Evolutionary conservation across 2,888 invertebrate species (phyloP).

Genomic region (Aquatica leii): DNA sequence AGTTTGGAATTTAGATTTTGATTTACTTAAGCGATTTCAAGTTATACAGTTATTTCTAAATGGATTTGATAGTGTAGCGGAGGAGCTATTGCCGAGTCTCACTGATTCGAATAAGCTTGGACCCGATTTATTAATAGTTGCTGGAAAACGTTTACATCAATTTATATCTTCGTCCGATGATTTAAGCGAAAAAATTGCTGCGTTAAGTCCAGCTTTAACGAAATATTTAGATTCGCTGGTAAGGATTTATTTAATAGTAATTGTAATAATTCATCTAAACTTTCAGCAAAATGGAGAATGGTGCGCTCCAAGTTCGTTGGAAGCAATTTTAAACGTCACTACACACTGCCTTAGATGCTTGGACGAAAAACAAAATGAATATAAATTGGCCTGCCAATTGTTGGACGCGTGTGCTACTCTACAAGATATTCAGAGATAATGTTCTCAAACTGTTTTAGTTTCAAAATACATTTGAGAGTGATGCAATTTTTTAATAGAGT

Average conservation of each 20-base stretch:
- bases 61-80: conserved; percentile 69
- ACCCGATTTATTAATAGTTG: conserved; percentile 76
- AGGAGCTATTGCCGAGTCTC: conserved; percentile 71
- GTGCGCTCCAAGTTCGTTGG: conserved; percentile 54
- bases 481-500: too few relatives aligned
- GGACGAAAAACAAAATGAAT: conserved; percentile 56
- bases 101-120: conserved; percentile 75
- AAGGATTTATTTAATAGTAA: conserved; percentile 46
- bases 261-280: conserved; percentile 46
- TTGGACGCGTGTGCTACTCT: conserved; percentile 61
- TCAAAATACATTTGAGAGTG: too few relatives aligned
- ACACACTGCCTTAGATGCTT: conserved; percentile 59
- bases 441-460: too few relatives aligned
- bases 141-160: conserved; percentile 80
- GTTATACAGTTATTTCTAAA: conserved; percentile 69
- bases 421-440: conserved; percentile 47
- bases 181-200: conserved; percentile 74
- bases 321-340: conserved; percentile 57
- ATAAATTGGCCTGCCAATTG: conserved; percentile 62
- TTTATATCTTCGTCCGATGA: conserved; percentile 68
- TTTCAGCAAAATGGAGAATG: conserved; percentile 54
- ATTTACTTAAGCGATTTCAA: conserved; percentile 80
- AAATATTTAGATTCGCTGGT: conserved; percentile 67
- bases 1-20: conserved; percentile 79
- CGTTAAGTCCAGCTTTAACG: conserved; percentile 78